Base-by-base conservation (phyloP, 1,140 invertebrate genomes). In the Aphaenogaster ashmeadi region DNA sequence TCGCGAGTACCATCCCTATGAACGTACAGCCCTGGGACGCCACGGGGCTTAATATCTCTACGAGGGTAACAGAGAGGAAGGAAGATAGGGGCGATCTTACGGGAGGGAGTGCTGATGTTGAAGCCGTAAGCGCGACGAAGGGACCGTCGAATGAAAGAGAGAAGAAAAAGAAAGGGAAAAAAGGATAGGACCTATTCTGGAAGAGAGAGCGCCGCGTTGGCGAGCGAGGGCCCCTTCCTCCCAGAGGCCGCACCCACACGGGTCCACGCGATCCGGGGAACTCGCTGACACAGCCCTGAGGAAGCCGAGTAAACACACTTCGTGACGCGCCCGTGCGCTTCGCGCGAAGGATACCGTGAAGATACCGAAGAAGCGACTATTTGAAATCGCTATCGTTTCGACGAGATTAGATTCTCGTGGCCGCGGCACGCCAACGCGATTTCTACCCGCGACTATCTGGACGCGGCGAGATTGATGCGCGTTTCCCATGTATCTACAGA, bases 171-270 rank as follows among this genome's bases (percentile, higher is more conserved):
- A 85, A 91, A 90, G 86, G 44, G 9, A 56, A 54, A 89, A 91
- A 88, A 84, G 81, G 79, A 50, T 87, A 93, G 92, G 87, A 91
- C 83, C 91, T 92, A 89, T 88, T 88, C 89, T 80, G 77, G 38
- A 47, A 81, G 38, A 38, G 38, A 90, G 79, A 74, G 83, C 38
- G 44, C n/a, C n/a, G 72, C 13, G 13, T 41, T 11, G 38, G 36
- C 54, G 3, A 69, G 58, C 18, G 54, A 54, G 21, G 47, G 75
- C 92, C 91, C 89, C 92, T 93, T 91, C 92, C 87, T 91, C 80
- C 54, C 86, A 91, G 88, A 93, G 92, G 90, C 93, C 93, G 93
- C 93, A 91, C 93, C 93, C 93, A 94, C 92, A 91, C 92, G 81
- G 60, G 87, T 90, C 87, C 86, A 89, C 87, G 38, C 71, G 85